These are phyloP conservation scores for Nesoenas mayeri DNA, from an alignment of 2,113 vertebrate species.

Conservation along the genomic window DNA sequence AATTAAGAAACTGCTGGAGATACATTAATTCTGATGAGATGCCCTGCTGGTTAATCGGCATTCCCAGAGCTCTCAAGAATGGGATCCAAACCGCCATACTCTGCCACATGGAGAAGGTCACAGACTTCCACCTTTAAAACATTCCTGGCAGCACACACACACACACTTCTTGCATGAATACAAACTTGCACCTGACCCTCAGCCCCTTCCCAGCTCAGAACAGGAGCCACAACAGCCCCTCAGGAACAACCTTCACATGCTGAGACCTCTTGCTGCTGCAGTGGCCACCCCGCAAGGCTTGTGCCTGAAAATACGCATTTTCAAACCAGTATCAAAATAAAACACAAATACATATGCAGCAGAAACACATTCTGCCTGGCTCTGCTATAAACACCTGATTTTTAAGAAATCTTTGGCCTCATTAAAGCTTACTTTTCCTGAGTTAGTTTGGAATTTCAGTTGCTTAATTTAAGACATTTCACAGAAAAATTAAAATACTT, in stretches of 20 bases:
- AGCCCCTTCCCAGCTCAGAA: rapidly evolving
- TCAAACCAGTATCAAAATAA: background rate
- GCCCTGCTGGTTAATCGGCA: no score
- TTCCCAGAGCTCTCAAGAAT: background rate
- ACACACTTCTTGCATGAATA: rapidly evolving
- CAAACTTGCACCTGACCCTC: background rate
- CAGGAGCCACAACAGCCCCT: rapidly evolving
- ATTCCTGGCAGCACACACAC: background rate
- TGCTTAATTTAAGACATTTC: background rate
- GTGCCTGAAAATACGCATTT: rapidly evolving
- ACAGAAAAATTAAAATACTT: background rate
- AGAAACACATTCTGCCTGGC: background rate
- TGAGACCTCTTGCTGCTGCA: background rate
- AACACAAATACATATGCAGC: background rate
- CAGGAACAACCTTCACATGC: rapidly evolving
- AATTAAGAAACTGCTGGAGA: no score
- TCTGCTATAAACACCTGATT: background rate
- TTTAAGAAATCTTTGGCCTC: background rate
- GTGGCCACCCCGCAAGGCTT: background rate
- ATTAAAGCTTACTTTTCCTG: background rate
- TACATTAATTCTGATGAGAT: no score
- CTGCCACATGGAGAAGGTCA: background rate
- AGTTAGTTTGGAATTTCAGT: background rate
- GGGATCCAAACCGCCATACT: background rate
- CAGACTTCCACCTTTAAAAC: background rate